phyloP scores from a whole-genome alignment of 2,888 invertebrate genomes.

The Eledona agricola region DNA sequence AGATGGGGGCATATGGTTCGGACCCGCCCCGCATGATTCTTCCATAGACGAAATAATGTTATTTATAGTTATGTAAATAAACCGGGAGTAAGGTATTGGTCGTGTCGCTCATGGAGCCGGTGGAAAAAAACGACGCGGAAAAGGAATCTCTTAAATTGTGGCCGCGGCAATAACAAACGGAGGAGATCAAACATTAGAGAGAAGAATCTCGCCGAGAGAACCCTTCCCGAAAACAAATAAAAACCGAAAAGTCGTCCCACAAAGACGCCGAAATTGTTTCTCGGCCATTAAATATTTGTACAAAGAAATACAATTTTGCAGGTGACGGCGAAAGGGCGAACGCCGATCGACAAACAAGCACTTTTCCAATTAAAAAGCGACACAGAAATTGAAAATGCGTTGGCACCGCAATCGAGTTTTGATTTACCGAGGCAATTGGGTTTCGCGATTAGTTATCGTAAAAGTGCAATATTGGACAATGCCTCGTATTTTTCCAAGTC shows the following conservation, averaged over 20 bases:
- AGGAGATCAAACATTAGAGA: conserved; percentile 40
- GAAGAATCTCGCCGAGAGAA: conserved; percentile 38
- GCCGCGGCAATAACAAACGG: conserved; percentile 42
- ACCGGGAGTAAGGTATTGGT: conserved; percentile 16
- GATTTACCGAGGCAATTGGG: conserved; percentile 39
- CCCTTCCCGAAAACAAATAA: conserved; percentile 36
- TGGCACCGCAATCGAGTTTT: conserved; percentile 41
- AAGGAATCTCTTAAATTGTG: conserved; percentile 38
- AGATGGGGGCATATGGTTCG: conserved; percentile 14
- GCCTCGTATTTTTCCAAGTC: conserved; percentile 6
- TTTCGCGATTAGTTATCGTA: conserved; percentile 40
- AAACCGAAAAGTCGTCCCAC: conserved; percentile 26
- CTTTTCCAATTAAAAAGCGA: conserved; percentile 17
- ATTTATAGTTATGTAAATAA: conserved; percentile 27
- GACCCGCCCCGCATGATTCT: conserved; percentile 14
- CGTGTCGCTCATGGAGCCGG: conserved; percentile 10
- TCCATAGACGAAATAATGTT: conserved; percentile 12
- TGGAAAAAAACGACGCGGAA: conserved; percentile 26
- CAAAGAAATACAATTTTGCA: conserved; percentile 24
- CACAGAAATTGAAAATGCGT: no score
- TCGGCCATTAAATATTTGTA: conserved; percentile 33
- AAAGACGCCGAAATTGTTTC: conserved; percentile 32
- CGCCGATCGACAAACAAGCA: conserved; percentile 1
- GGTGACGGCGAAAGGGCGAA: conserved; percentile 4
- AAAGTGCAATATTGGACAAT: conserved; percentile 34